Conservation (phyloP, 1,140 invertebrate genomes). For the Pogonomyrmex californicus region DNA sequence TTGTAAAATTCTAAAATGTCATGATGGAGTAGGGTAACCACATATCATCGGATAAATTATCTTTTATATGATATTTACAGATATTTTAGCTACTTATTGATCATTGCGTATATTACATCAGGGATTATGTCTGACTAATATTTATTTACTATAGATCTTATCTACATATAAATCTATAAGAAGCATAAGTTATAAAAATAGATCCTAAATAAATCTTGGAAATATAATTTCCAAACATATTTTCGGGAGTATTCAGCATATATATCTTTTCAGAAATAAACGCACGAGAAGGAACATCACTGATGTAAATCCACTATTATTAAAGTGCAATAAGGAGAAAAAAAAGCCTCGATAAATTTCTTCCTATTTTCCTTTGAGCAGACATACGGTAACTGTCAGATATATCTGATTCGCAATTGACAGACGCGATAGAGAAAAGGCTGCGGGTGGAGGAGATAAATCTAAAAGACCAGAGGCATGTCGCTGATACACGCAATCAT, state of each 20-base stretch:
- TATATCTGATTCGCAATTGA: constrained; percentile 28
- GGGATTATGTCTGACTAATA: background rate
- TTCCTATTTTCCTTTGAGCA: background rate
- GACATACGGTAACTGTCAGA: constrained; percentile 2
- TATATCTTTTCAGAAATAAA: constrained; percentile 9
- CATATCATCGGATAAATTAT: background rate
- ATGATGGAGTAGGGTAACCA: background rate
- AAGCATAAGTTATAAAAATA: background rate
- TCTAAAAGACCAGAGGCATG: constrained; percentile 9
- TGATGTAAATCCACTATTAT: constrained; percentile 16
- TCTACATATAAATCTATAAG: background rate
- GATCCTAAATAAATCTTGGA: constrained; percentile 1
- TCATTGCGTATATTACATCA: background rate
- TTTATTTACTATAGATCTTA: background rate
- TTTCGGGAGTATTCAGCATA: background rate
- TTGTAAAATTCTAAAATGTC: background rate
- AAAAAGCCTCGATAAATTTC: constrained; percentile 22
- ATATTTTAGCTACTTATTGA: constrained; percentile 8
- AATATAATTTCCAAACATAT: background rate
- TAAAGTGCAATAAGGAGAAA: constrained; percentile 3
- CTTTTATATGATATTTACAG: background rate
- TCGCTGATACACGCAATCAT: constrained; percentile 1
- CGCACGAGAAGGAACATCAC: background rate
- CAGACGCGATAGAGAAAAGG: background rate
- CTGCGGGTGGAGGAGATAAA: background rate